A percentile compares a stretch with the other conserved stretches of the same genome.
phyloP scores from a whole-genome alignment of 2,113 vertebrate genomes.

The Actinemys pallida region DNA sequence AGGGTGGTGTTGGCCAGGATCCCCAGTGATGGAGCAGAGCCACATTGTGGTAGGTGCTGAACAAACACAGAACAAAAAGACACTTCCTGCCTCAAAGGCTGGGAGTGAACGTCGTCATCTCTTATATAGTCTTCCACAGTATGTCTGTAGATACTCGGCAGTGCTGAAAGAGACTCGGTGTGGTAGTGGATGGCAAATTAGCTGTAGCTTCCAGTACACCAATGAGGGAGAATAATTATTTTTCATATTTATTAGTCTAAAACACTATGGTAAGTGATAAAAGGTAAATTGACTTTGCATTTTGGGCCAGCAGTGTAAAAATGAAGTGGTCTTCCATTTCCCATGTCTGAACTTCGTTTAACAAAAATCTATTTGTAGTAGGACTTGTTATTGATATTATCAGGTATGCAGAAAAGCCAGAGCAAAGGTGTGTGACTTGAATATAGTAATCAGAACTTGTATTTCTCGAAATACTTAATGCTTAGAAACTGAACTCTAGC shows the following conservation, averaged over 20 bases:
- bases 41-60: accelerated
- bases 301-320: accelerated
- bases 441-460: not conserved
- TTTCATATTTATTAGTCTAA: accelerated
- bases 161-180: accelerated
- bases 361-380: not conserved
- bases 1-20: not conserved
- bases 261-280: accelerated
- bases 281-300: not conserved
- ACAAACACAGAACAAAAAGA: not conserved
- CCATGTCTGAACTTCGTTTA: accelerated
- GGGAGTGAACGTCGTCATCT: not conserved
- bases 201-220: not conserved
- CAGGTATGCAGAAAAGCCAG: not conserved
- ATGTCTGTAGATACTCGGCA: not conserved
- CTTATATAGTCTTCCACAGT: accelerated
- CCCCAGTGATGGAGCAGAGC: not conserved
- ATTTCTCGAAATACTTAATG: too few species aligned
- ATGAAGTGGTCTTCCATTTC: not conserved
- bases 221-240: accelerated
- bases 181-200: accelerated
- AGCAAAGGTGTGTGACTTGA: accelerated
- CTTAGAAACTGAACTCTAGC: not conserved
- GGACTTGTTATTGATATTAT: accelerated
- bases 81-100: not conserved